These are phyloP conservation scores for Pipa parva DNA, from an alignment of 2,113 vertebrate species.

Conservation along the genomic window DNA sequence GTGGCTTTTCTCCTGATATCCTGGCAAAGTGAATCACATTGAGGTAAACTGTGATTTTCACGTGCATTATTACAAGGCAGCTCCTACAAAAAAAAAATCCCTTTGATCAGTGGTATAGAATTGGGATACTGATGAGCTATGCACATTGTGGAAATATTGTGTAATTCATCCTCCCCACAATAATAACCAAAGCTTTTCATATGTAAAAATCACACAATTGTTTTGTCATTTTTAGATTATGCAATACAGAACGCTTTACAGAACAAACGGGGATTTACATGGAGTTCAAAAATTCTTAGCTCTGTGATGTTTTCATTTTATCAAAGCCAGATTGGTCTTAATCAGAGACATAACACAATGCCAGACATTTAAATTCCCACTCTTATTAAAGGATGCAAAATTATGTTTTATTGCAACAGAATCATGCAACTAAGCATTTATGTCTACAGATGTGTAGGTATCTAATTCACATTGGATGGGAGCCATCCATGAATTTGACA, in stretches of 20 bases:
- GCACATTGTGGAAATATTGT: not conserved
- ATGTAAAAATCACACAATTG: no score
- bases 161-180: not conserved
- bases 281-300: not conserved
- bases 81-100: constrained; percentile 64
- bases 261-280: not conserved
- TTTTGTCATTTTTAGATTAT: no score
- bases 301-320: constrained; percentile 8
- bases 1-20: constrained; percentile 77
- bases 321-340: not conserved
- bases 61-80: constrained; percentile 67
- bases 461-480: no score
- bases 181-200: not conserved
- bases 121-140: not conserved
- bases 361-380: not conserved
- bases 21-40: constrained; percentile 79
- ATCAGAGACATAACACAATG: not conserved
- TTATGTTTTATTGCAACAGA: not conserved
- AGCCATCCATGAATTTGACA: no score
- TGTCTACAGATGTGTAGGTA: no score
- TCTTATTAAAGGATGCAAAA: not conserved
- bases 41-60: constrained; percentile 60
- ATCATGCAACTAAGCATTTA: not conserved
- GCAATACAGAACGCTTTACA: not conserved
- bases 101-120: constrained; percentile 13